A percentile compares a stretch with the other conserved stretches of the same genome.
Evolutionary conservation across 2,888 invertebrate genomes (phyloP).

Genomic region (Portevinia maculata): DNA sequence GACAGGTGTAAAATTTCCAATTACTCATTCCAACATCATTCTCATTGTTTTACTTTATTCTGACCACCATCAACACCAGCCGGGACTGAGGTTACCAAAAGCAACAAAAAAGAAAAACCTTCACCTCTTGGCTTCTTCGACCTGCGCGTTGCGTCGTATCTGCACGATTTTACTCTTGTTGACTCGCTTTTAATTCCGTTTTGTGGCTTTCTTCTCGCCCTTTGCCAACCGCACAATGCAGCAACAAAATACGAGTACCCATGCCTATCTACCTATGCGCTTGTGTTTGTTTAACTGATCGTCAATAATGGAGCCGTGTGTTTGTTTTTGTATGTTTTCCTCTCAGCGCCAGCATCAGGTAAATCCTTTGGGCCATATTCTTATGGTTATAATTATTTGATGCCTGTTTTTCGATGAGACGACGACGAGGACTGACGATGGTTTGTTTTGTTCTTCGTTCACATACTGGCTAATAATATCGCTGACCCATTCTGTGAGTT

Average conservation of each 20-base stretch:
- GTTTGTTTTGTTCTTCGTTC: slow-evolving; percentile 2
- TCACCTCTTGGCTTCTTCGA: slow-evolving; percentile 23
- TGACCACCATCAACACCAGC: slow-evolving; percentile 31
- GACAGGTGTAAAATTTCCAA: slow-evolving; percentile 56
- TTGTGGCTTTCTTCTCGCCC: slow-evolving; percentile 61
- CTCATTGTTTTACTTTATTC: slow-evolving; percentile 4
- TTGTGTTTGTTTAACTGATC: slow-evolving; percentile 73
- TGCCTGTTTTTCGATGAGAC: slow-evolving; percentile 56
- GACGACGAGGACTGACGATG: slow-evolving; percentile 9
- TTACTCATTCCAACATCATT: slow-evolving; percentile 13
- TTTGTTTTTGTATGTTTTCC: slow-evolving; percentile 59
- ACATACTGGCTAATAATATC: slow-evolving; percentile 65
- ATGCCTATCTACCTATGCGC: slow-evolving; percentile 9
- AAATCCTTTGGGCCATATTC: slow-evolving; percentile 70
- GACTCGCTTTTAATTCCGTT: slow-evolving; percentile 68
- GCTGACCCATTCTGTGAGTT: slow-evolving; percentile 59
- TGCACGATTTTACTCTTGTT: slow-evolving; percentile 61
- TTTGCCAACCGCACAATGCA: slow-evolving; percentile 26
- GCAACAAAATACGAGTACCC: slow-evolving; percentile 24
- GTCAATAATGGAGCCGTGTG: slow-evolving; percentile 71
- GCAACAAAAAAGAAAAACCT: slow-evolving; percentile 48
- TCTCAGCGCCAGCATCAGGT: slow-evolving; percentile 66
- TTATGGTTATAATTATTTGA: slow-evolving; percentile 73
- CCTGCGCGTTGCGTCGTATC: slow-evolving; percentile 6
- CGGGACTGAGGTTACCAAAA: slow-evolving; percentile 3